Base-by-base conservation (phyloP, 2,113 vertebrate species). In the Furnarius figulus region DNA sequence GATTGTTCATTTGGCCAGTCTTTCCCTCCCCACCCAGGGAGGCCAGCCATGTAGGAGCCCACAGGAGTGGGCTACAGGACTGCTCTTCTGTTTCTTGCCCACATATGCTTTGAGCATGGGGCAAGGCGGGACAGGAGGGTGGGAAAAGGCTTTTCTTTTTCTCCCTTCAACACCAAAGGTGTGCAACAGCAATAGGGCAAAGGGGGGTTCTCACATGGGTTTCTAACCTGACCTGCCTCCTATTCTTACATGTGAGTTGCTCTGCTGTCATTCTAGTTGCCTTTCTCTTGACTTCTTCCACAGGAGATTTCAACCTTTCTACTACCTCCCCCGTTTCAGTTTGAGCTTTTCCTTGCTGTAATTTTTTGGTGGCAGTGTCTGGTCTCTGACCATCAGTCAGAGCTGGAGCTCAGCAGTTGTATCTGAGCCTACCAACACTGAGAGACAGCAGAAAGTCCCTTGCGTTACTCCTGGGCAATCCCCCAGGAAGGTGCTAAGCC, bases 101-200 rank as follows among this genome's bases (percentile, higher is more conserved):
- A 8, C 31, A 31, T 8, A 33, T 61, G 22, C 31, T 74, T 73
- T 70, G 72, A n/a, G 19, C 15, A 55, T 4, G 35, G 50, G 25
- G 7, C 1, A 3, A 22, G 74, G 37, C 4, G 5, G 15, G 5
- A 2, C 22, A 35, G 23, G 21, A 77, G 35, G 6, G 10, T 50
- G 37, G 12, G 9, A 20, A 40, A 77, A 81, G 35, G 46, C 13
- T 83, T 59, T 14, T 33, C 25, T 85, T 20, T 33, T 58, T 73
- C 1, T 0, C 3, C 8, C 22, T 9, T 10, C 21, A 47, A 30
- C 12, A n/a, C 12, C 56, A 63, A n/a, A 80, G 3, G 14, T 68
- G 49, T 13, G 31, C 63, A 73, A 55, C 8, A 22, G 35, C 4
- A 3, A 27, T 1, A 3, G 22, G 44, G 17, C 28, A 63, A 28